Evolutionary conservation across 2,797 vertebrate species (phyloP), one percentile per base, ranked within the genome.

Genomic region (Scyliorhinus canicula): DNA sequence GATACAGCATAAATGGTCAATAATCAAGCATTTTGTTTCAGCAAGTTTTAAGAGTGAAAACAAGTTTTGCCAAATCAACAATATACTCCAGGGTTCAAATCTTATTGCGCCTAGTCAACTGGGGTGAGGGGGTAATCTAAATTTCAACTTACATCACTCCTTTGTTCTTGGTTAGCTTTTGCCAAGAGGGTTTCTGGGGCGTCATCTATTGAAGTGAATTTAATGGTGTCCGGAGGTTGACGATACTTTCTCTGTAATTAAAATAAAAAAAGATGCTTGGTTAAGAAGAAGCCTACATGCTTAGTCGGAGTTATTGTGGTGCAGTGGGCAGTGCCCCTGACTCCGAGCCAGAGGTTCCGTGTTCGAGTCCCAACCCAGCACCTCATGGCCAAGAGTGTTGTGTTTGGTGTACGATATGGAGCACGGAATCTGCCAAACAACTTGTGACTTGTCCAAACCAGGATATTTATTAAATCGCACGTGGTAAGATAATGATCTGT

Each of bases 161-260:
- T 69, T 28, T 94, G 93, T n/a, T 6, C 63, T 74, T 94, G 93
- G 31, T 94, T 94, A 31, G 50, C 31, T 31, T 94, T 94, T 50
- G 93, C 93, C 93, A 71, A 69, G 40, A 94, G 12, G 9, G 50
- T 74, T 35, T 31, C 93, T 74, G 93, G 93, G 3, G 93, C 28
- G 14, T 94, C 65, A 4, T 94, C 93, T 71, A 94, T 94, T 52
- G 93, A 94, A 2, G 93, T 94, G 63, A 94, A 94, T 52, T 94
- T 94, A 52, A 94, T 52, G 5, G 93, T 94, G 67, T 24, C 14
- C 5, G 93, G 93, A n/a, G 93, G 93, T 44, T 94, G 93, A 24
- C 93, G 93, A 26, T 94, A 94, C 44, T 94, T 94, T 74, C 50
- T 94, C 93, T 94, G 67, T 52, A 35, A 74, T 4, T n/a, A n/a